Conservation (phyloP, 2,888 invertebrate species). For the Pristionchus mayeri region DNA sequence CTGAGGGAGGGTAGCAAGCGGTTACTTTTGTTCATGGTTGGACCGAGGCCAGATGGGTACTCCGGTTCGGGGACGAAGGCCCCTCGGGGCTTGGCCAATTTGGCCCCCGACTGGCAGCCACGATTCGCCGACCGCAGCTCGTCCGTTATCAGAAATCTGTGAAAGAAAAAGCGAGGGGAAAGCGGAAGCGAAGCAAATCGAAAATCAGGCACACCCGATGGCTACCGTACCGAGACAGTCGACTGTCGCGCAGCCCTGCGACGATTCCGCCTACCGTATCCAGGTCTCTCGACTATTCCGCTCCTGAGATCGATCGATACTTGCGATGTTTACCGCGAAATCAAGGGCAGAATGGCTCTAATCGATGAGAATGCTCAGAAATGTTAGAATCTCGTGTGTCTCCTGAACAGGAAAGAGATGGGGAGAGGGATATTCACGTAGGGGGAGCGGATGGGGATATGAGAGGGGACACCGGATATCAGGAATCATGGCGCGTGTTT, state of each 20-base stretch:
- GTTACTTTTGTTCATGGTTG: constrained; percentile 40
- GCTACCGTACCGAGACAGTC: constrained; percentile 39
- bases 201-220: background rate
- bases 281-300: background rate
- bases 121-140: background rate
- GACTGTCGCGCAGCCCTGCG: constrained; percentile 47
- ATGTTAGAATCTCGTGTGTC: background rate
- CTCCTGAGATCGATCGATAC: background rate
- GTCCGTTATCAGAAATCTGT: constrained; percentile 43
- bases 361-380: background rate
- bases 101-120: background rate
- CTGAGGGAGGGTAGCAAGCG: background rate
- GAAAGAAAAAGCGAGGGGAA: background rate
- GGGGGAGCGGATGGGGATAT: background rate
- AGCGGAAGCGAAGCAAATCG: constrained; percentile 30
- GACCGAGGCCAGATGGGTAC: background rate
- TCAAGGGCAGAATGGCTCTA: background rate
- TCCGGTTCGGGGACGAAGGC: constrained; percentile 36
- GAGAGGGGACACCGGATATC: background rate
- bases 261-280: constrained; percentile 47
- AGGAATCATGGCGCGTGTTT: too few relatives aligned
- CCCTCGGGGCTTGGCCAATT: background rate
- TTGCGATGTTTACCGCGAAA: background rate
- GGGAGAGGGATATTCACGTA: constrained; percentile 13
- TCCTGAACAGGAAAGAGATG: constrained; percentile 22